phyloP scores from a whole-genome alignment of 2,113 vertebrate genomes.

The Pelusios castaneus region DNA sequence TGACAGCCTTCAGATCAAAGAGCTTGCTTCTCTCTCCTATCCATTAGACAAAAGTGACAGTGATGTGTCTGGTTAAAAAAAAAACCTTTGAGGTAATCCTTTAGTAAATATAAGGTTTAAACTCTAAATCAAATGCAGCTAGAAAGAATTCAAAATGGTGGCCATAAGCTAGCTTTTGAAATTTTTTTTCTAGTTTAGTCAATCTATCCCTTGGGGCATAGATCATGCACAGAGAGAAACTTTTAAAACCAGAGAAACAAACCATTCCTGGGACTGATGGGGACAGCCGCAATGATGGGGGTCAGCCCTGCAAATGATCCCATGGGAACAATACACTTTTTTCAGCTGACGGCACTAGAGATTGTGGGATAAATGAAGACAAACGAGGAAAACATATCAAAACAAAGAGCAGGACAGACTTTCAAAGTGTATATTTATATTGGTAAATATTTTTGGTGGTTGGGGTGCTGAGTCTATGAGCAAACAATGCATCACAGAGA shows the following conservation, averaged over 20 bases:
- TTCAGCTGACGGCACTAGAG: slow-evolving; percentile 56
- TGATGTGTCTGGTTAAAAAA: neutral
- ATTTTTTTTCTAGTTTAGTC: slow-evolving; percentile 56
- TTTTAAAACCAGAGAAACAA: neutral
- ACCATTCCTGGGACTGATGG: neutral
- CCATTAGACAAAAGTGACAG: neutral
- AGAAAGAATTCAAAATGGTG: slow-evolving; percentile 9
- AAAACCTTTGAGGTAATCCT: neutral
- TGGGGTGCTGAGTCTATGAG: slow-evolving; percentile 63
- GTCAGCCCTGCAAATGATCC: neutral
- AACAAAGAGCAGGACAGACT: slow-evolving; percentile 45
- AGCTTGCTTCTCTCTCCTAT: neutral
- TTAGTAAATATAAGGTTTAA: slow-evolving; percentile 19
- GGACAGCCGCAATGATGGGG: fast-evolving
- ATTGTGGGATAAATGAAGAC: slow-evolving; percentile 42
- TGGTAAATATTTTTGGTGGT: slow-evolving; percentile 66
- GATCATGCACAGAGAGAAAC: slow-evolving; percentile 24
- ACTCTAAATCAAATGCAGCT: neutral
- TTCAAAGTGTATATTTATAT: slow-evolving; percentile 74
- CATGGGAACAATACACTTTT: slow-evolving; percentile 51
- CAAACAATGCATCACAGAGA: slow-evolving; percentile 67
- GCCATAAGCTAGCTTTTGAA: neutral
- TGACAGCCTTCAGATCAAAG: neutral
- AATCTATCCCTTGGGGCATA: slow-evolving; percentile 30
- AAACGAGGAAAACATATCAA: slow-evolving; percentile 61